Conservation (phyloP, 2,797 vertebrate genomes). For the Gymnodraco acuticeps region DNA sequence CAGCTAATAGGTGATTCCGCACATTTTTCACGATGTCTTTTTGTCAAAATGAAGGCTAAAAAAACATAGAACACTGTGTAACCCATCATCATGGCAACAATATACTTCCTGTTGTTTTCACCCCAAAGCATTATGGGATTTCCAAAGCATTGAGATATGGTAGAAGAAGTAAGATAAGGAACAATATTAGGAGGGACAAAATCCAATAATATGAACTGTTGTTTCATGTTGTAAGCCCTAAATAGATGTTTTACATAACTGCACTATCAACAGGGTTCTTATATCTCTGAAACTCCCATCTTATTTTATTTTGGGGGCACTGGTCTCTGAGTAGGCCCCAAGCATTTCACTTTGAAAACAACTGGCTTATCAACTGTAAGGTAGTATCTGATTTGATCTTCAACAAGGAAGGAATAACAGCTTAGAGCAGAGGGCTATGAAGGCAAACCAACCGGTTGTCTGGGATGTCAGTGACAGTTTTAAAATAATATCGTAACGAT, state of each 20-base stretch:
- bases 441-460: neutral
- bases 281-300: neutral
- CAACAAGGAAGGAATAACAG: neutral
- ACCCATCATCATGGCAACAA: neutral
- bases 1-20: neutral
- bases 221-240: neutral
- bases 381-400: neutral
- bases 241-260: neutral
- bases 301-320: neutral
- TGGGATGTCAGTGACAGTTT: neutral
- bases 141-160: neutral
- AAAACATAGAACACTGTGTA: neutral
- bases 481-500: neutral
- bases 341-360: neutral
- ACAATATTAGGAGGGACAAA: neutral
- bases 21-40: neutral
- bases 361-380: neutral
- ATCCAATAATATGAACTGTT: neutral
- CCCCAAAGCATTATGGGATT: neutral
- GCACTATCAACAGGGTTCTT: neutral
- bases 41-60: neutral
- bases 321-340: no score
- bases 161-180: neutral
- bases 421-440: neutral
- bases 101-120: neutral